phyloP scores from a whole-genome alignment of 1,140 invertebrate species.

The silkworm (Bombyx mori) region ASM3026992v2 NC_085127.1:4957501-4958000 shows the following conservation, averaged over 20 bases:
- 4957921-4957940: background rate
- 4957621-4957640: conserved; percentile 22
- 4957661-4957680: background rate
- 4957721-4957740: background rate
- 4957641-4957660: conserved; percentile 1
- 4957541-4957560: conserved; percentile 66
- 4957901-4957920: background rate
- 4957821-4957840: conserved; percentile 62
- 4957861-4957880: conserved; percentile 48
- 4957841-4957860: conserved; percentile 64
- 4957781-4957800: conserved; percentile 21
- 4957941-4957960: conserved; percentile 5
- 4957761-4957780: conserved; percentile 14
- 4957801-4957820: conserved; percentile 40
- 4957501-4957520: conserved; percentile 35
- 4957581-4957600: conserved; percentile 63
- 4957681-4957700: background rate
- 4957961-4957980: background rate
- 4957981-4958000: background rate
- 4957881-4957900: background rate
- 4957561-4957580: conserved; percentile 64
- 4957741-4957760: conserved; percentile 5
- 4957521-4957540: conserved; percentile 58
- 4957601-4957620: conserved; percentile 36
- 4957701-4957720: background rate